Evolutionary conservation across 1,140 invertebrate species (phyloP).

Genomic region (Arion vulgaris): DNA sequence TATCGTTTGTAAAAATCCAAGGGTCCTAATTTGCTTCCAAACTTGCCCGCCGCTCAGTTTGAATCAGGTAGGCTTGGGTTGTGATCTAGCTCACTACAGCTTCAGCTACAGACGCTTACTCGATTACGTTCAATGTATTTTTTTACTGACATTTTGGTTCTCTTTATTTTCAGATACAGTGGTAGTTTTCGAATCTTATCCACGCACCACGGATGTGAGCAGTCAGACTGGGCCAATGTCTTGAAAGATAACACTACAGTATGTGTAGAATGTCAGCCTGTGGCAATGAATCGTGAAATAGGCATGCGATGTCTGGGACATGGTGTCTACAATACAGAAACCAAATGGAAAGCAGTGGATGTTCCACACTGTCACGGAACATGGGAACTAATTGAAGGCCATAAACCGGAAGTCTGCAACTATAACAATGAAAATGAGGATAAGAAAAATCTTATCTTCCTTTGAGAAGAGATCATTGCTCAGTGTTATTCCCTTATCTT

Average conservation of each 20-base stretch:
- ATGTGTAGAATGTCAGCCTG: constrained; percentile 69
- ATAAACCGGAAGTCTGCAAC: constrained; percentile 54
- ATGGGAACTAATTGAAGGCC: constrained; percentile 62
- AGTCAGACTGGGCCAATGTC: constrained; percentile 54
- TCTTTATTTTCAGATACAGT: constrained; percentile 57
- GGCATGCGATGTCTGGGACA: constrained; percentile 68
- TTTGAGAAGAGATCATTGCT: constrained; percentile 27
- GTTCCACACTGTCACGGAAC: constrained; percentile 66
- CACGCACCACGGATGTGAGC: constrained; percentile 47
- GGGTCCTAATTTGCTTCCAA: no score
- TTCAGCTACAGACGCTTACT: no score
- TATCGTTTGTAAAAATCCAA: no score
- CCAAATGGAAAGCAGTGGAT: constrained; percentile 66
- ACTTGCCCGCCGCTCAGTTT: no score
- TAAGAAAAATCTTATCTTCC: constrained; percentile 44
- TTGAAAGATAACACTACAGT: constrained; percentile 56
- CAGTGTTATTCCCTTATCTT: no score
- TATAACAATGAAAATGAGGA: constrained; percentile 43
- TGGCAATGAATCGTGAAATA: constrained; percentile 65
- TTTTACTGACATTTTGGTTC: no score
- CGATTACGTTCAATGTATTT: no score
- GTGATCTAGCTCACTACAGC: no score
- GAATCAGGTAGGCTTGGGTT: no score
- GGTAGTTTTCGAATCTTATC: constrained; percentile 54
- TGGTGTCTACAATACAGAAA: constrained; percentile 56